phyloP scores from a whole-genome alignment of 1,140 invertebrate species.

The Planococcus citri region DNA sequence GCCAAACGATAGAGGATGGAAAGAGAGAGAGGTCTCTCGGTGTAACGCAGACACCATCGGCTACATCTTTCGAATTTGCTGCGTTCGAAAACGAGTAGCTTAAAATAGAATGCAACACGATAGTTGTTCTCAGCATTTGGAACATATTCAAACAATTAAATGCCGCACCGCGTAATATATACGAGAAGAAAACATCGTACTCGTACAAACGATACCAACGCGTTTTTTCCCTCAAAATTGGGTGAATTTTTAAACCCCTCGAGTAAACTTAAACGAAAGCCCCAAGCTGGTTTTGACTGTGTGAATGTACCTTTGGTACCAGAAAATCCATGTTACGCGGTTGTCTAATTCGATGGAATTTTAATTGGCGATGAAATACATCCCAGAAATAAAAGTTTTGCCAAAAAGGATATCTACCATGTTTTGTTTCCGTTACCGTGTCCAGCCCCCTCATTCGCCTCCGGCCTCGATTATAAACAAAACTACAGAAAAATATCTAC shows the following conservation, averaged over 20 bases:
- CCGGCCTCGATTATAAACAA: too few relatives aligned
- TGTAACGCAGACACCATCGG: background rate
- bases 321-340: background rate
- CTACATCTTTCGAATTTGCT: conserved; percentile 1
- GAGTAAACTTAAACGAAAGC: too few relatives aligned
- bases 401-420: too few relatives aligned
- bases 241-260: background rate
- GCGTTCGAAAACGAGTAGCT: background rate
- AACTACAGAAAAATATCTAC: too few relatives aligned
- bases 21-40: too few relatives aligned
- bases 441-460: too few relatives aligned
- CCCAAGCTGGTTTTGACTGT: too few relatives aligned
- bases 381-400: background rate
- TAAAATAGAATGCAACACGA: conserved; percentile 7
- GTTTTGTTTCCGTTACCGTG: too few relatives aligned
- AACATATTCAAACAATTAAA: conserved; percentile 8
- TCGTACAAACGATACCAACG: background rate
- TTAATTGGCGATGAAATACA: background rate
- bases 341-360: background rate
- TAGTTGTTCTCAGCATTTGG: background rate
- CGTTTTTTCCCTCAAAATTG: background rate
- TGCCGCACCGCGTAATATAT: background rate
- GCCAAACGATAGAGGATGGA: too few relatives aligned
- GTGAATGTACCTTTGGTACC: too few relatives aligned
- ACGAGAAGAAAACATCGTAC: background rate